Evolutionary conservation across 2,888 invertebrate genomes (phyloP).

Genomic region (Branchinecta sandiegonensis): DNA sequence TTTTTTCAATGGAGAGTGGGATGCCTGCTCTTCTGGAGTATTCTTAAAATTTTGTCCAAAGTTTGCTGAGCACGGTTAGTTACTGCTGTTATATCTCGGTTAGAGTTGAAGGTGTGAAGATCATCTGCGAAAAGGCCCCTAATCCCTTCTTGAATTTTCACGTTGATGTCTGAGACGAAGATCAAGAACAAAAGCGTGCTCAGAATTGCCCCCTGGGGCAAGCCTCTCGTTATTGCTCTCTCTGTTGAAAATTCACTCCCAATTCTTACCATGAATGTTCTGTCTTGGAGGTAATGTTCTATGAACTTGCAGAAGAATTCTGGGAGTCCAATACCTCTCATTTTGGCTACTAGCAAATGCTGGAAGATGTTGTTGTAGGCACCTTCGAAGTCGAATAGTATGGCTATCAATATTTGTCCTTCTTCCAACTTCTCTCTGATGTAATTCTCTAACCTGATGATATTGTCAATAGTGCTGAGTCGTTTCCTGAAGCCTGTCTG

Average conservation of each 20-base stretch:
- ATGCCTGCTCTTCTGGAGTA: not conserved
- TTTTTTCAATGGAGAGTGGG: not conserved
- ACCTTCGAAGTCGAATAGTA: not conserved
- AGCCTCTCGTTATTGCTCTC: no score
- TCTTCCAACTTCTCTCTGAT: not conserved
- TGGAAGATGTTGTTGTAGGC: not conserved
- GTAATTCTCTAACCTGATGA: constrained; percentile 1
- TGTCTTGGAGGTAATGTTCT: not conserved
- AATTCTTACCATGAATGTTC: no score
- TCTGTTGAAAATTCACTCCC: no score
- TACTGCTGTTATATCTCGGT: not conserved
- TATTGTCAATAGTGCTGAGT: not conserved
- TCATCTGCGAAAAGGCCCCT: not conserved
- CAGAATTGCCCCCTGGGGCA: no score
- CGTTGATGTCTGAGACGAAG: not conserved
- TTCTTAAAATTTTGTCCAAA: not conserved
- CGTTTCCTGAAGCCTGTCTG: not conserved
- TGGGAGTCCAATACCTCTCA: not conserved
- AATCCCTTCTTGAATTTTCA: not conserved
- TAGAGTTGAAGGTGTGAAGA: not conserved
- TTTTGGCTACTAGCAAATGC: not conserved
- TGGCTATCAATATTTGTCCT: not conserved
- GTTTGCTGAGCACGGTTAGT: not conserved
- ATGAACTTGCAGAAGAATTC: not conserved
- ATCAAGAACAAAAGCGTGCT: constrained; percentile 1